Evolutionary conservation across 1,140 invertebrate genomes (phyloP).

Genomic region (Trichoplusia ni): DNA sequence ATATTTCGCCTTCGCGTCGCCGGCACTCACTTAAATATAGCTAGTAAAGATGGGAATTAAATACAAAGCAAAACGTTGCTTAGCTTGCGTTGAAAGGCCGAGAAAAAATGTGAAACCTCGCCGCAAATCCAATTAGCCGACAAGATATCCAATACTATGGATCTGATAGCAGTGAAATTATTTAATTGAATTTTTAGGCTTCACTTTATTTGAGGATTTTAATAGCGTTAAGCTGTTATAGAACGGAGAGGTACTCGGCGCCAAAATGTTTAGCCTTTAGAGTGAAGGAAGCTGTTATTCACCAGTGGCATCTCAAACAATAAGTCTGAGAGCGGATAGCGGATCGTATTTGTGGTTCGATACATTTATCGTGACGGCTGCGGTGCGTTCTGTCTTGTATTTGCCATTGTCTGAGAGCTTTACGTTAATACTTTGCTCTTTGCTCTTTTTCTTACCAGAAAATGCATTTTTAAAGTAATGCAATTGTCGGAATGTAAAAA

Average conservation of each 20-base stretch:
- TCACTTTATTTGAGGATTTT: neutral
- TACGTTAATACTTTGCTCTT: slow-evolving; percentile 60
- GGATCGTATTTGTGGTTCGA: slow-evolving; percentile 68
- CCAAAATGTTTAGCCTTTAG: slow-evolving; percentile 20
- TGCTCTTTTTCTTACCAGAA: slow-evolving; percentile 61
- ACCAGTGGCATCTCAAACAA: slow-evolving; percentile 63
- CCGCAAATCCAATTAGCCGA: slow-evolving; percentile 68
- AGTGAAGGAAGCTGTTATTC: slow-evolving; percentile 57
- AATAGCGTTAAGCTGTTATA: neutral
- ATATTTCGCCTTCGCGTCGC: slow-evolving; percentile 59
- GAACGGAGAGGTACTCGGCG: slow-evolving; percentile 16
- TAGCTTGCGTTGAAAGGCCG: slow-evolving; percentile 39
- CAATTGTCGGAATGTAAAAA: slow-evolving; percentile 36
- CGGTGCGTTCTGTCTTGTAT: slow-evolving; percentile 59
- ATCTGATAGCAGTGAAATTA: slow-evolving; percentile 52
- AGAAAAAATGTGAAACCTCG: slow-evolving; percentile 57
- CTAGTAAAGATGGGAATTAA: slow-evolving; percentile 65
- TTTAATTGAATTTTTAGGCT: slow-evolving; percentile 48
- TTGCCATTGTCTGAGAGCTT: slow-evolving; percentile 73
- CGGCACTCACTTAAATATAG: slow-evolving; percentile 42
- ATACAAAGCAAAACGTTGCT: slow-evolving; percentile 50
- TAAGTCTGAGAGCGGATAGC: slow-evolving; percentile 59
- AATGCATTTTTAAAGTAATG: slow-evolving; percentile 51
- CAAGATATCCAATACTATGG: slow-evolving; percentile 57
- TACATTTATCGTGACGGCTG: slow-evolving; percentile 66